Percentiles rank a stretch among this genome's conserved stretches.
Evolutionary conservation across 1,140 invertebrate species (phyloP).

Genomic region (Catajapyx aquilonaris): DNA sequence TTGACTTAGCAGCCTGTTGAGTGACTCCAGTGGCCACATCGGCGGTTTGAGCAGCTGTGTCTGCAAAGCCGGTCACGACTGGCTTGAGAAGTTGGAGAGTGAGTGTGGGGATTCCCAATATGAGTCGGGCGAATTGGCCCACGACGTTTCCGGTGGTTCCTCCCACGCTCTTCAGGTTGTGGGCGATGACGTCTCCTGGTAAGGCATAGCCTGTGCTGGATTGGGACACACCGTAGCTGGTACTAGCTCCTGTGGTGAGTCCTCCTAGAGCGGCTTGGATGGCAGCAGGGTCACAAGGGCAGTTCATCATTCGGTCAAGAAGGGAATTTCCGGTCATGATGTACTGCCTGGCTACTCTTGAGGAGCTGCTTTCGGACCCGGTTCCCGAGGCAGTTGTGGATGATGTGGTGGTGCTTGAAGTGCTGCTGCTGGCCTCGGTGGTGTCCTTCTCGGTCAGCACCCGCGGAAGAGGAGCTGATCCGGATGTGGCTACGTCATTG

Average conservation of each 20-base stretch:
- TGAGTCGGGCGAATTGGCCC: conserved; percentile 12
- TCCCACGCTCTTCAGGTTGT: conserved; percentile 13
- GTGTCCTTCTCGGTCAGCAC: too few relatives aligned
- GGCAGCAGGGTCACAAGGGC: conserved; percentile 13
- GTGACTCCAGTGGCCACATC: conserved; percentile 14
- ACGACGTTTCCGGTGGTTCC: conserved; percentile 15
- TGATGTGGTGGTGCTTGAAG: not conserved
- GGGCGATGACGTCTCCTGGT: conserved; percentile 13
- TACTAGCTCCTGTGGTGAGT: conserved; percentile 6
- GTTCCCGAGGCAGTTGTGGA: conserved; percentile 8
- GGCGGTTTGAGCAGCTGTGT: conserved; percentile 14
- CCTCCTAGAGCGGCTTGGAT: conserved; percentile 10
- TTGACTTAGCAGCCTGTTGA: conserved; percentile 12
- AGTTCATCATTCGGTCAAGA: conserved; percentile 15
- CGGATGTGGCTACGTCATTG: too few relatives aligned
- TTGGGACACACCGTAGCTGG: conserved; percentile 10
- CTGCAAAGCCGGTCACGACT: conserved; percentile 13
- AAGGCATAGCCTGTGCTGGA: conserved; percentile 9
- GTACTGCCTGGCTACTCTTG: conserved; percentile 12
- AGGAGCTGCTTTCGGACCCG: conserved; percentile 6
- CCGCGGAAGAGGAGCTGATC: too few relatives aligned
- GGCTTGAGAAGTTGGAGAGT: conserved; percentile 13
- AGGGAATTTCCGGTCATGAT: conserved; percentile 13
- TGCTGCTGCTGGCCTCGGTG: conserved; percentile 9
- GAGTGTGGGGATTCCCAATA: conserved; percentile 13